A percentile compares a stretch with the other conserved stretches of the same genome.
Evolutionary conservation across 2,113 vertebrate genomes (phyloP).

Genomic region (Pachypanchax playfairii): DNA sequence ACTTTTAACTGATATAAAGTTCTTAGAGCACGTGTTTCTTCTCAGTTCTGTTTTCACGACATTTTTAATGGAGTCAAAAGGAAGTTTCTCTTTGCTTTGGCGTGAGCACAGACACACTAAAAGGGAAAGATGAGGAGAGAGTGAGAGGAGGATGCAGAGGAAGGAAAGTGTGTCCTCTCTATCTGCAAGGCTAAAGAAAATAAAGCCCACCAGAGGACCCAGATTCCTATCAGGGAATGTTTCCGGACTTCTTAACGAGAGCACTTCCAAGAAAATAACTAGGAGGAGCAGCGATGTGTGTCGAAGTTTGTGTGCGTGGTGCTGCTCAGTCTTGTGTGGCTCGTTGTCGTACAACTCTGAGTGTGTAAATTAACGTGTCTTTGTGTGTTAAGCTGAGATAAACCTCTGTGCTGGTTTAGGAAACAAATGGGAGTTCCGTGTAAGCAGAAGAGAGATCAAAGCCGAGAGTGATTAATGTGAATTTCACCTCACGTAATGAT

Average conservation of each 20-base stretch:
- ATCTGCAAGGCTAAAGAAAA: constrained; percentile 69
- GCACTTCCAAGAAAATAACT: constrained; percentile 75
- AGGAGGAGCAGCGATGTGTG: constrained; percentile 61
- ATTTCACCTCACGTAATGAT: constrained; percentile 59
- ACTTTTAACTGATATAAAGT: constrained; percentile 38
- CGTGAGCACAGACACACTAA: constrained; percentile 58
- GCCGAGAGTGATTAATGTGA: constrained; percentile 66
- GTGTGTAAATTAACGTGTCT: constrained; percentile 54
- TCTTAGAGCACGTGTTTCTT: constrained; percentile 41
- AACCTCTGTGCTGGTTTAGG: constrained; percentile 48
- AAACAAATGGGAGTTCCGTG: constrained; percentile 69
- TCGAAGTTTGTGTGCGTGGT: constrained; percentile 25
- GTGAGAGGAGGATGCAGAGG: constrained; percentile 28
- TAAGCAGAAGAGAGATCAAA: constrained; percentile 72
- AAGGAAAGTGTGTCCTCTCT: constrained; percentile 60
- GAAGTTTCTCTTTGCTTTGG: constrained; percentile 74
- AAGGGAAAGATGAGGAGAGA: constrained; percentile 37
- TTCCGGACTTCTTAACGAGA: constrained; percentile 71
- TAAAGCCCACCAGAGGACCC: constrained; percentile 67
- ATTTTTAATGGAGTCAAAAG: constrained; percentile 46
- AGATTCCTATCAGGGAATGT: constrained; percentile 75
- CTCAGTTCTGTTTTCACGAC: constrained; percentile 59
- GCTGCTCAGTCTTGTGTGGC: constrained; percentile 20
- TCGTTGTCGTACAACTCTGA: constrained; percentile 24
- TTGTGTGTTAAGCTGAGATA: constrained; percentile 60